Conservation (phyloP, 1,140 invertebrate species). For the Bathynomus jamesi region DNA sequence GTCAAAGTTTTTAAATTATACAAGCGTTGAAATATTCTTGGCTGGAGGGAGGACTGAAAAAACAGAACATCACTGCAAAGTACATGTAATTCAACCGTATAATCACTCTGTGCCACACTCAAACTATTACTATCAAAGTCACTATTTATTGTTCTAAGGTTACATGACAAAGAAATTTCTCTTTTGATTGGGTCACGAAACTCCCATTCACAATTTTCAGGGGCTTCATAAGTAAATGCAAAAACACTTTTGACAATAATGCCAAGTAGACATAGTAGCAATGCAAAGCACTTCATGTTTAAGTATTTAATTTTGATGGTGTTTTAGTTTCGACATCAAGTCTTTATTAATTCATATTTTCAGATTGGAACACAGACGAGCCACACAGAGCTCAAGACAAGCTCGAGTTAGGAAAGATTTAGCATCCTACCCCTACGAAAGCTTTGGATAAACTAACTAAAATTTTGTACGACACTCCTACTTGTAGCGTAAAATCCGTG, state of each 20-base stretch:
- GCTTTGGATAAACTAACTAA: too few species aligned
- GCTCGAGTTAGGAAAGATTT: too few species aligned
- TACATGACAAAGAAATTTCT: constrained; percentile 38
- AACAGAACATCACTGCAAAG: constrained; percentile 67
- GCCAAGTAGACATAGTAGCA: not conserved
- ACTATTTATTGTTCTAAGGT: constrained; percentile 38
- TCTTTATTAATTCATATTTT: too few species aligned
- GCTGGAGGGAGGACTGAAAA: constrained; percentile 66
- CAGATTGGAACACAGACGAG: too few species aligned
- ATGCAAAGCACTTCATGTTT: not conserved
- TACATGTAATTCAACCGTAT: constrained; percentile 58
- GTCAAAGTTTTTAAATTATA: constrained; percentile 61
- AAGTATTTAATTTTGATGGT: not conserved
- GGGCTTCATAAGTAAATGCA: constrained; percentile 23
- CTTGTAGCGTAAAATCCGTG: too few species aligned
- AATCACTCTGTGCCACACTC: constrained; percentile 51
- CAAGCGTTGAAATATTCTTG: constrained; percentile 59
- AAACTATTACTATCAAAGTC: constrained; percentile 40
- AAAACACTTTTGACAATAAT: not conserved
- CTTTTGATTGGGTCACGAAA: constrained; percentile 20
- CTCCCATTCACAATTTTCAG: constrained; percentile 35
- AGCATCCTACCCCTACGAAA: too few species aligned
- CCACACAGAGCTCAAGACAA: too few species aligned
- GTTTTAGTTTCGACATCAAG: too few species aligned
- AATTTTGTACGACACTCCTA: too few species aligned